phyloP scores from a whole-genome alignment of 1,140 invertebrate species.

The Helicoverpa zea region DNA sequence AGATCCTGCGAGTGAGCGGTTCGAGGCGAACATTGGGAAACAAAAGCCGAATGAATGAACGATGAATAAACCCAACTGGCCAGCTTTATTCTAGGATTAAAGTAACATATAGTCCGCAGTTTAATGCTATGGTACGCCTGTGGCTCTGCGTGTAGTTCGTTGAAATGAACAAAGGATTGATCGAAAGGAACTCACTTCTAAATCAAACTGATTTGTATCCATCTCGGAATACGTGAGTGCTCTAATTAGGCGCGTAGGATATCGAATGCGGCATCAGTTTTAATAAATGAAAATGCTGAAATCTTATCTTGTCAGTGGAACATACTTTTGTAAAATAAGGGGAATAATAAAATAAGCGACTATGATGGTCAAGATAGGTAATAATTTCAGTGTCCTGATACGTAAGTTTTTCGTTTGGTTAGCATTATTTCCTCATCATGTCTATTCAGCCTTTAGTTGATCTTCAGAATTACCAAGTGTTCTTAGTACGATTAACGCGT shows the following conservation, averaged over 20 bases:
- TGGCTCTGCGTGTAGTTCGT: no score
- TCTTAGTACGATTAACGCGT: slow-evolving; percentile 16
- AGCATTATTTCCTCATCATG: background rate
- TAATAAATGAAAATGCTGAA: no score
- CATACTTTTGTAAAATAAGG: background rate
- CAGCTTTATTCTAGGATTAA: slow-evolving; percentile 13
- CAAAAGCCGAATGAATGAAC: slow-evolving; percentile 44
- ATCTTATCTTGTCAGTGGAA: no score
- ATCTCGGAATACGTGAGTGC: no score
- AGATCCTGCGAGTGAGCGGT: slow-evolving; percentile 26
- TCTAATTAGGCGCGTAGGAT: no score
- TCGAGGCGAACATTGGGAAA: background rate
- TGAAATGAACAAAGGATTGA: no score
- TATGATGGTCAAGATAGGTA: background rate
- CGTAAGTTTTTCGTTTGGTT: background rate
- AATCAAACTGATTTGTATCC: no score
- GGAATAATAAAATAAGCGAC: background rate
- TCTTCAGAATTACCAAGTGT: background rate
- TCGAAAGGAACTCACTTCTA: no score
- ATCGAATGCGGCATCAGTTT: no score
- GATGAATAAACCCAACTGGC: slow-evolving; percentile 27
- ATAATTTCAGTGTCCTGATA: background rate
- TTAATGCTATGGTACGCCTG: no score
- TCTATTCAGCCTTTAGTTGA: background rate
- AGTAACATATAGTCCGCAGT: background rate